phyloP scores from a whole-genome alignment of 2,888 invertebrate genomes.

The Machimus rusticus region DNA sequence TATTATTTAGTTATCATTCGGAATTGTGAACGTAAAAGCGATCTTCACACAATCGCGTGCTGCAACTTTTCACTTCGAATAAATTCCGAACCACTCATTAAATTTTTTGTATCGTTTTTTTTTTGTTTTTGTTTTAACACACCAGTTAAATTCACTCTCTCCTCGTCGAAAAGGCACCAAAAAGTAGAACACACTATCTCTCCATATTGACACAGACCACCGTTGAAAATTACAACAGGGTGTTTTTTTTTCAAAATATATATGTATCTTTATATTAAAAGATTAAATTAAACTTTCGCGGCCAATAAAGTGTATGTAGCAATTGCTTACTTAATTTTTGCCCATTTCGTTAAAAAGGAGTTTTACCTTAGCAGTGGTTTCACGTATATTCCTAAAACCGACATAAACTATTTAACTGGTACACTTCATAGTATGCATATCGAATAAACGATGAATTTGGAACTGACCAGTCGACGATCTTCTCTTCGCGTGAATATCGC shows the following conservation, averaged over 20 bases:
- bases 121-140: not conserved
- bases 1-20: not conserved
- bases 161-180: not conserved
- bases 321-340: not conserved
- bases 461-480: not conserved
- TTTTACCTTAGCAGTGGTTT: not conserved
- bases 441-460: not conserved
- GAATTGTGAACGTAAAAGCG: not conserved
- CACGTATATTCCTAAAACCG: not conserved
- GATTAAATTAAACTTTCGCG: not conserved
- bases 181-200: slow-evolving; percentile 10
- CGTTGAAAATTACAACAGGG: not conserved
- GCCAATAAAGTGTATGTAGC: not conserved
- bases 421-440: not conserved
- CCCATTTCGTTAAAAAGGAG: not conserved
- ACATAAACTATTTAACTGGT: not conserved
- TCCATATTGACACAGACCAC: not conserved
- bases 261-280: not conserved
- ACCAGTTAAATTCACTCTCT: not conserved
- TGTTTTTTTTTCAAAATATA: not conserved
- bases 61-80: not conserved
- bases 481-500: not conserved
- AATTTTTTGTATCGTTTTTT: not conserved
- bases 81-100: not conserved
- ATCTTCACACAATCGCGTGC: not conserved